phyloP scores from a whole-genome alignment of 2,797 vertebrate species.

The Cyprinella venusta region DNA sequence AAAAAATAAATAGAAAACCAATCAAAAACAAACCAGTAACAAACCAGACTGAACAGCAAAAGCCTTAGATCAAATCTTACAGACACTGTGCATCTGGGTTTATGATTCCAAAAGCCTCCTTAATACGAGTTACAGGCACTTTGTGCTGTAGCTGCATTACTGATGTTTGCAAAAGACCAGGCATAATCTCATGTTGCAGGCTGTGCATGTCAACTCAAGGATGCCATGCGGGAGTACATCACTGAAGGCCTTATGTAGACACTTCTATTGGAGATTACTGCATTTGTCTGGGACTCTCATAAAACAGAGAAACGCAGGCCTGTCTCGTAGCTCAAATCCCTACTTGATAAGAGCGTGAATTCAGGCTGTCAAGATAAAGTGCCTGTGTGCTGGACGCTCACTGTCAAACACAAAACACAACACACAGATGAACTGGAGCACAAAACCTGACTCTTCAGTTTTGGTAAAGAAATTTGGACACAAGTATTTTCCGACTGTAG shows the following conservation, averaged over 20 bases:
- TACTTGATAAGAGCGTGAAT: conserved; percentile 30
- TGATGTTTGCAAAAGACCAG: conserved; percentile 31
- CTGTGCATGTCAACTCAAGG: conserved; percentile 31
- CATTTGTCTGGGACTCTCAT: conserved; percentile 36
- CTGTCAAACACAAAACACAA: conserved; percentile 16
- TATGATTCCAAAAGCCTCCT: conserved; percentile 53
- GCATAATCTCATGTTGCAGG: conserved; percentile 41
- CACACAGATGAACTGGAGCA: background rate
- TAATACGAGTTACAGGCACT: conserved; percentile 51
- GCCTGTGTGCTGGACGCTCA: background rate
- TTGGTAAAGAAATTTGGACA: background rate
- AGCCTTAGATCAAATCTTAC: conserved; percentile 40
- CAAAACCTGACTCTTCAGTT: background rate
- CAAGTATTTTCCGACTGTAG: background rate
- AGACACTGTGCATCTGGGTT: conserved; percentile 36
- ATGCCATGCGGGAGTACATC: background rate
- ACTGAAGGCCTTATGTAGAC: conserved; percentile 14
- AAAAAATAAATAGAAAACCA: conserved; percentile 26
- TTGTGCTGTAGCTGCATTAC: conserved; percentile 36
- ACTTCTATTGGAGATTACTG: conserved; percentile 41
- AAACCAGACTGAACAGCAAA: background rate
- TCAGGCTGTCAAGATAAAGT: conserved; percentile 37
- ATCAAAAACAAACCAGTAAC: conserved; percentile 25
- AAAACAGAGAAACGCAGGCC: conserved; percentile 20
- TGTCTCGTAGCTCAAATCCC: conserved; percentile 4